phyloP scores from a whole-genome alignment of 2,113 vertebrate species.

The Podiceps cristatus region DNA sequence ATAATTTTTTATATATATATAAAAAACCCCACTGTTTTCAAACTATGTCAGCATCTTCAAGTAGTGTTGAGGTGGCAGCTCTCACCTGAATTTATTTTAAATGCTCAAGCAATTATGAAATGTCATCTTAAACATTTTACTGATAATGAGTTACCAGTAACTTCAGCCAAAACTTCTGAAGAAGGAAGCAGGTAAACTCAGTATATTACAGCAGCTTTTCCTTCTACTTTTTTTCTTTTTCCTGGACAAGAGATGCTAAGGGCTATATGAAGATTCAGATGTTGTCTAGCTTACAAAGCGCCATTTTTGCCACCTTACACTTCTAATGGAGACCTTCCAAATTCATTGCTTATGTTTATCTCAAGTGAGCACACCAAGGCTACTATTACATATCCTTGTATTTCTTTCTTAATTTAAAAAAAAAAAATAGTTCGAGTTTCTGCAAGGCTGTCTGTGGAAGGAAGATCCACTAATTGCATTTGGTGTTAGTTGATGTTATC shows the following conservation, averaged over 20 bases:
- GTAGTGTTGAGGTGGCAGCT: not conserved
- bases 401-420: not conserved
- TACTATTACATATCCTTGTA: not conserved
- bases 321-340: not conserved
- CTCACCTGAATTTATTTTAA: not conserved
- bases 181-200: not conserved
- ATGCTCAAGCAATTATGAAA: not conserved
- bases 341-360: not conserved
- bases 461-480: not conserved
- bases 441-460: not conserved
- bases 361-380: not conserved
- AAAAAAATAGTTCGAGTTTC: not conserved
- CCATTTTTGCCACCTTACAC: fast-evolving
- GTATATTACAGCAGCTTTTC: not conserved
- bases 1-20: too few species aligned
- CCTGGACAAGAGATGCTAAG: not conserved
- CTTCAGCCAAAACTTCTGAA: not conserved
- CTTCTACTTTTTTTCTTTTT: fast-evolving
- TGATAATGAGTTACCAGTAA: not conserved
- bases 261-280: not conserved
- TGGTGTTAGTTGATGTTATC: not conserved
- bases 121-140: not conserved
- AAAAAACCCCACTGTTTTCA: not conserved
- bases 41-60: not conserved
- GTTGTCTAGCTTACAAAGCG: not conserved